Conservation (phyloP, 2,797 vertebrate genomes). For the Sternotherus odoratus region DNA sequence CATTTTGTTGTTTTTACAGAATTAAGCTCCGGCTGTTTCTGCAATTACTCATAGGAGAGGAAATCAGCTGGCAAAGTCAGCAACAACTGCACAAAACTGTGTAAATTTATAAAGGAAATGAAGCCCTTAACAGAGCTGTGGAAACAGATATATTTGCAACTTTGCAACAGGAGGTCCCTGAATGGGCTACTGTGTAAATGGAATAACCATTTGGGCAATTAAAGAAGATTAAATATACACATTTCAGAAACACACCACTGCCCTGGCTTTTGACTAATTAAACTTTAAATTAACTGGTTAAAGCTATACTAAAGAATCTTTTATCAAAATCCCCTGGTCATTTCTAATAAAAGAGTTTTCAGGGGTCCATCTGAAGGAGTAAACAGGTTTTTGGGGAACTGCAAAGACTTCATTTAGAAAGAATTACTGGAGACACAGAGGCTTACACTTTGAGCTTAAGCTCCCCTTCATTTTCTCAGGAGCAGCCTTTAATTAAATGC, state of each 20-base stretch:
- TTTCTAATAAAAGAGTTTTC: conserved; percentile 67
- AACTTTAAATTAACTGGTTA: conserved; percentile 58
- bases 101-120: neutral
- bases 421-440: conserved; percentile 76
- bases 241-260: conserved; percentile 45
- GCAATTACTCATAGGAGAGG: neutral
- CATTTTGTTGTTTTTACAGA: neutral
- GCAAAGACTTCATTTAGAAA: conserved; percentile 73
- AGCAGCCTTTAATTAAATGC: conserved; percentile 78
- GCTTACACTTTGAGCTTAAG: conserved; percentile 71
- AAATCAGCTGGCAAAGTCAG: neutral
- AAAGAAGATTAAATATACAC: conserved; percentile 2
- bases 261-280: conserved; percentile 60
- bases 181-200: neutral
- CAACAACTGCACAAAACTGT: neutral
- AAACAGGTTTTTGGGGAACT: conserved; percentile 54
- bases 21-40: neutral
- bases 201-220: conserved; percentile 9
- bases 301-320: conserved; percentile 48
- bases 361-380: conserved; percentile 38
- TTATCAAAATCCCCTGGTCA: conserved; percentile 41
- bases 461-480: conserved; percentile 73
- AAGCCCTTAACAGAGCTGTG: neutral
- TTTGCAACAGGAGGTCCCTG: conserved; percentile 7
- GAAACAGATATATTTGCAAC: neutral